Evolutionary conservation across 2,113 vertebrate genomes (phyloP).

Genomic region (Ageneiosus marmoratus): DNA sequence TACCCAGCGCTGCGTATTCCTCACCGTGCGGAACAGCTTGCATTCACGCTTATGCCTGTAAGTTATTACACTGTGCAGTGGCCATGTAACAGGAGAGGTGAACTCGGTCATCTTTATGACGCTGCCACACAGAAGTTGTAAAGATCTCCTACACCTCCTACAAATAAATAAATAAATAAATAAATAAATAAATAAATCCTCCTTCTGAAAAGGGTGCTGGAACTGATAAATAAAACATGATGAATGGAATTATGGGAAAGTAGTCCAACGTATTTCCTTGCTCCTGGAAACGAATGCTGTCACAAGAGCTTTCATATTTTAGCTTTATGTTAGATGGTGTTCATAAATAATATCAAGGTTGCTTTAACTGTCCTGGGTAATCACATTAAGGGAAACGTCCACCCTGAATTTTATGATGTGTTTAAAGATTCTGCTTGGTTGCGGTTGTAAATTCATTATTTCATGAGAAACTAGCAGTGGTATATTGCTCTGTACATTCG

Average conservation of each 20-base stretch:
- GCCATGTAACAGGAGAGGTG: conserved; percentile 18
- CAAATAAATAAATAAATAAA: neutral
- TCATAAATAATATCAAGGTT: conserved; percentile 17
- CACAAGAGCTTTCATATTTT: conserved; percentile 9
- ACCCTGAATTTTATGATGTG: neutral
- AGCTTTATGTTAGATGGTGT: neutral
- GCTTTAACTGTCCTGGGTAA: neutral
- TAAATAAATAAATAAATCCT: neutral
- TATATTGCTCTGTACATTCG: neutral
- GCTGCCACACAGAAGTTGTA: conserved; percentile 16
- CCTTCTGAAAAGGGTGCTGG: conserved; percentile 9
- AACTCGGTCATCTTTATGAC: conserved; percentile 32
- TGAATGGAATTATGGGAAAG: conserved; percentile 8
- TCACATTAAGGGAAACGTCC: neutral
- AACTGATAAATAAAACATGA: conserved; percentile 31
- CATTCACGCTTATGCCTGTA: neutral
- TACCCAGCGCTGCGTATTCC: neutral
- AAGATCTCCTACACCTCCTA: neutral
- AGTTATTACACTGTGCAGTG: conserved; percentile 20
- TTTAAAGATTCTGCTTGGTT: neutral
- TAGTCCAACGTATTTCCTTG: neutral
- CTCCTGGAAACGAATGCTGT: conserved; percentile 8
- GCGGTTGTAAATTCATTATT: neutral
- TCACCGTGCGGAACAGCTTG: neutral
- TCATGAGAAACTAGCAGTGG: neutral